Evolutionary conservation across 2,888 invertebrate species (phyloP).

Genomic region (Agrochola lota): DNA sequence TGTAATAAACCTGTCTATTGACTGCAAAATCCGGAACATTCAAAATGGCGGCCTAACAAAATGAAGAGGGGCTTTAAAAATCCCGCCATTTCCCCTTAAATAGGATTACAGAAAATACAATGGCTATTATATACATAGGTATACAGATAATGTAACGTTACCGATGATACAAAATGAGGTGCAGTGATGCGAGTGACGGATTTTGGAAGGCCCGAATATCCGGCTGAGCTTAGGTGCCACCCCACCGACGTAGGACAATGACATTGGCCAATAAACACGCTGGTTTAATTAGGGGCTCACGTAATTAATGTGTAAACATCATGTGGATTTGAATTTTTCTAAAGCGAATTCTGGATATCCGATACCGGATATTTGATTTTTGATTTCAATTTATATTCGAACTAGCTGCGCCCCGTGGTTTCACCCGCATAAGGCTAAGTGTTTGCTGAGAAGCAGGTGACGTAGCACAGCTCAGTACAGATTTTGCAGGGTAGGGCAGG

Average conservation of each 20-base stretch:
- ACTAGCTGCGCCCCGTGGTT: too few relatives aligned
- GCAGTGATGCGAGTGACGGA: slow-evolving; percentile 62
- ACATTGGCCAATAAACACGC: slow-evolving; percentile 40
- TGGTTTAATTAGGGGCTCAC: slow-evolving; percentile 44
- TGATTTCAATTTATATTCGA: slow-evolving; percentile 1
- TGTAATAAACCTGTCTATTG: slow-evolving; percentile 16
- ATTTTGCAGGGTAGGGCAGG: too few relatives aligned
- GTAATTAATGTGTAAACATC: slow-evolving; percentile 29
- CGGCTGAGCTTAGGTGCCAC: slow-evolving; percentile 42
- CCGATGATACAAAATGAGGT: slow-evolving; percentile 60
- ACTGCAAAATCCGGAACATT: slow-evolving; percentile 33
- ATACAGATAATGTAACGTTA: slow-evolving; percentile 48
- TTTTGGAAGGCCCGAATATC: slow-evolving; percentile 58
- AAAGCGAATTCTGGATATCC: not conserved
- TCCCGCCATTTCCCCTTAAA: slow-evolving; percentile 52
- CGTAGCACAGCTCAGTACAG: too few relatives aligned
- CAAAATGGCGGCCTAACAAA: slow-evolving; percentile 46
- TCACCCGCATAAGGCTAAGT: too few relatives aligned
- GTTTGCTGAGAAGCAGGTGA: too few relatives aligned
- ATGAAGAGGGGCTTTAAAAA: slow-evolving; percentile 60
- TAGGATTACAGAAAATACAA: slow-evolving; percentile 63
- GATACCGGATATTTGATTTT: not conserved
- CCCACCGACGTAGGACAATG: slow-evolving; percentile 52
- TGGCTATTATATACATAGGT: slow-evolving; percentile 39
- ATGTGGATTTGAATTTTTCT: slow-evolving; percentile 3